Percentiles rank a stretch among this genome's conserved stretches.
Evolutionary conservation across 2,888 invertebrate species (phyloP).

Genomic region (Abrostola tripartita): DNA sequence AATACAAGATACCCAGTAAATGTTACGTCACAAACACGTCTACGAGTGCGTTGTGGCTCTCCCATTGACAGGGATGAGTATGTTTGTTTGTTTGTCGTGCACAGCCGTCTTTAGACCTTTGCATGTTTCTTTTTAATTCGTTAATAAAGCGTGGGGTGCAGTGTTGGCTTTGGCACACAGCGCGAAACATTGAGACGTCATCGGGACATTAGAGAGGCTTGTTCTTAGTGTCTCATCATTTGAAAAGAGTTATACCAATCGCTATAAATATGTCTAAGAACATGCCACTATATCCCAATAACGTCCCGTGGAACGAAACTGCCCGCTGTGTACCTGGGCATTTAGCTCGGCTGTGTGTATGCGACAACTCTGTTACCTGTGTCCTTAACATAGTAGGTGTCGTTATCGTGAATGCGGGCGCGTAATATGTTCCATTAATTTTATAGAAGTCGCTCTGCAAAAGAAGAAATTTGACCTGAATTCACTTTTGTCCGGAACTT

Average conservation of each 20-base stretch:
- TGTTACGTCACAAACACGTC: constrained; percentile 48
- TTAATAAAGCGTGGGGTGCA: constrained; percentile 64
- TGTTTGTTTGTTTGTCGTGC: constrained; percentile 67
- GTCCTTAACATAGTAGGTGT: constrained; percentile 77
- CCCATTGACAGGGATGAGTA: constrained; percentile 53
- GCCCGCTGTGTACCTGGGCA: constrained; percentile 30
- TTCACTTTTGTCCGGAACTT: constrained; percentile 42
- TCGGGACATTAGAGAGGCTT: constrained; percentile 13
- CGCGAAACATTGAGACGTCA: constrained; percentile 22
- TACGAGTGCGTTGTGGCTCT: constrained; percentile 55
- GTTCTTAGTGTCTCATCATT: background rate
- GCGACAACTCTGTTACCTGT: constrained; percentile 76
- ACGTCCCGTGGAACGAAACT: constrained; percentile 4
- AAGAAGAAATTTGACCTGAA: constrained; percentile 74
- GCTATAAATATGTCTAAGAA: constrained; percentile 9
- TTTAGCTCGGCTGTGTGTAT: constrained; percentile 59
- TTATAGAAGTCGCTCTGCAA: constrained; percentile 88
- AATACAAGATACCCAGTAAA: constrained; percentile 32
- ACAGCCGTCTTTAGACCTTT: constrained; percentile 84
- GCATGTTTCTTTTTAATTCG: constrained; percentile 54
- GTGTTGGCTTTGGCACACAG: constrained; percentile 58
- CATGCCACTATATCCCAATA: constrained; percentile 9
- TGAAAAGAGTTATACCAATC: background rate
- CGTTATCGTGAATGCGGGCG: constrained; percentile 77
- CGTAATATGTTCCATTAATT: constrained; percentile 84